Conservation (phyloP, 2,113 vertebrate species). For the Vulpes ferrilata region DNA sequence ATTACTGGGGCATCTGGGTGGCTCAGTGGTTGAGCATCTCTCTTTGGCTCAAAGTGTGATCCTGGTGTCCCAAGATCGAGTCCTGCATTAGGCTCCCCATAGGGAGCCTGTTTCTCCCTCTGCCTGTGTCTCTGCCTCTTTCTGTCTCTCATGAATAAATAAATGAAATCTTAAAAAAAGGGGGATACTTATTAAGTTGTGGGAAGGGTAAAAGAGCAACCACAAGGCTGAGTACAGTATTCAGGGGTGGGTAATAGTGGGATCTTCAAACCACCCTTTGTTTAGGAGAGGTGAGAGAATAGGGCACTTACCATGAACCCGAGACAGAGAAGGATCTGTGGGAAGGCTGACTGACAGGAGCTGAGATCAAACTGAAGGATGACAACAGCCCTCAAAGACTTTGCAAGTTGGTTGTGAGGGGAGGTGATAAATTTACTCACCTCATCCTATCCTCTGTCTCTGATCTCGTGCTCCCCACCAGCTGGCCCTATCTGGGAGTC, state of each 20-base stretch:
- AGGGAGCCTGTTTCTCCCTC: too few relatives aligned
- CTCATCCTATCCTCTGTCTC: neutral
- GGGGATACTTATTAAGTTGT: neutral
- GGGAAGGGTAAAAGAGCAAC: neutral
- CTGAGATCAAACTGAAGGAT: neutral
- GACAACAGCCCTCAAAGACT: neutral
- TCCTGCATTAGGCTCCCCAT: too few relatives aligned
- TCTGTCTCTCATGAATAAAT: too few relatives aligned
- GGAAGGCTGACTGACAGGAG: neutral
- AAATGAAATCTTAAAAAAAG: too few relatives aligned
- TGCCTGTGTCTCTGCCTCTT: too few relatives aligned
- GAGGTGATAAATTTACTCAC: neutral
- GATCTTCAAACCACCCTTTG: rapidly evolving
- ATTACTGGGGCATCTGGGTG: too few relatives aligned
- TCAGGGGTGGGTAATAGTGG: neutral
- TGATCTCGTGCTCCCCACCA: neutral
- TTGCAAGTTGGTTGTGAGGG: neutral
- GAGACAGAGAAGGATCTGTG: neutral
- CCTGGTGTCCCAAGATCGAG: too few relatives aligned
- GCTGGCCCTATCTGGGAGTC: neutral
- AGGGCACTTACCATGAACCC: neutral
- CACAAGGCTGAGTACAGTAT: neutral
- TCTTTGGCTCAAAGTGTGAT: too few relatives aligned
- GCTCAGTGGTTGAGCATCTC: too few relatives aligned
- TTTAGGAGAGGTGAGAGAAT: neutral